These are phyloP conservation scores for Sinocyclocheilus rhinocerous DNA, from an alignment of 2,113 vertebrate species.

Conservation along the genomic window DNA sequence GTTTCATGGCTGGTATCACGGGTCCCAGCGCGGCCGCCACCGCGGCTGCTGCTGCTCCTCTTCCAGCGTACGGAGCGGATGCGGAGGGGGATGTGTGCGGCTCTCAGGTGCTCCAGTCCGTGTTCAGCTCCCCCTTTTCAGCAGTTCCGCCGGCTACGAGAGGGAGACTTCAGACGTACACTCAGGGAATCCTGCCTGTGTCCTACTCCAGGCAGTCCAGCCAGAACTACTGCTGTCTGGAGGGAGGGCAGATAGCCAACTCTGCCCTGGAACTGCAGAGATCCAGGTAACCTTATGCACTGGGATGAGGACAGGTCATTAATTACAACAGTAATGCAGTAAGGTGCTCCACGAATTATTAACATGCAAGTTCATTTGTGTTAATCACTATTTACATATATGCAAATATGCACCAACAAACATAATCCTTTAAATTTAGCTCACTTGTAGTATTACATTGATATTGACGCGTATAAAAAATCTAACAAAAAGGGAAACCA, in stretches of 20 bases:
- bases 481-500: neutral
- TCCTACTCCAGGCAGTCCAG: constrained; percentile 80
- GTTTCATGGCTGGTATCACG: constrained; percentile 44
- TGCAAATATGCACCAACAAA: neutral
- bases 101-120: constrained; percentile 66
- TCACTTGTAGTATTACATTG: neutral
- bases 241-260: constrained; percentile 77
- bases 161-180: constrained; percentile 92
- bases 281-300: constrained; percentile 78
- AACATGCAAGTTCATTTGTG: neutral
- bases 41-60: constrained; percentile 20
- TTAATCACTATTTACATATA: neutral
- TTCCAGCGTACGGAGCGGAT: constrained; percentile 67
- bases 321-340: neutral
- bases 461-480: neutral
- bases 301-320: neutral
- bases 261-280: constrained; percentile 86
- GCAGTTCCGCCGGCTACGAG: constrained; percentile 72
- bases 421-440: neutral
- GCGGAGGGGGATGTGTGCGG: constrained; percentile 77
- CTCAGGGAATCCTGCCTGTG: constrained; percentile 88
- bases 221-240: constrained; percentile 77
- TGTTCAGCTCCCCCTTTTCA: constrained; percentile 74
- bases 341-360: neutral
- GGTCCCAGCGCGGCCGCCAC: constrained; percentile 4